Base-by-base conservation (phyloP, 2,113 vertebrate species). In the Pomatostomus ruficeps region DNA sequence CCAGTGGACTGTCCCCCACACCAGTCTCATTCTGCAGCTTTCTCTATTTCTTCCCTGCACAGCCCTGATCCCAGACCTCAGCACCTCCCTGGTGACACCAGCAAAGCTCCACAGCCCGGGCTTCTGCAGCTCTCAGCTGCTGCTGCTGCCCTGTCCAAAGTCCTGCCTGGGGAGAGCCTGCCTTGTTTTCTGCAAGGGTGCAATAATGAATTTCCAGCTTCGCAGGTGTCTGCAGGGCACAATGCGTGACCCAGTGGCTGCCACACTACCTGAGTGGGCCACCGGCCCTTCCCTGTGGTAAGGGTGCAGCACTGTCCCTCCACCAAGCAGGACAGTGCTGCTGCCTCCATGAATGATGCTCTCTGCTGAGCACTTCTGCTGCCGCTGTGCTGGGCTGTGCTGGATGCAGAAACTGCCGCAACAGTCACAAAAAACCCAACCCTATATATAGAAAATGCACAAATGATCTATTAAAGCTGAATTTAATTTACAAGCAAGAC, bases 71-170 rank as follows among this genome's bases (percentile, higher is more conserved):
- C 46, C 9, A 14, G 24, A 21, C 72, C 57, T 45, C 2, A 2
- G 38, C 51, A 26, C 15, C 12, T 46, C 29, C 45, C n/a, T 31
- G 2, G 14, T 18, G 23, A 2, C 48, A n/a, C 31, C 17, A 29
- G 33, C 36, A 2, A 19, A 0, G 0, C 21, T 14, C 81, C 31
- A 24, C 78, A 78, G 54, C 2, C 0, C 7, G n/a, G 20, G 5
- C 31, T 46, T 48, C 57, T 35, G n/a, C n/a, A 49, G 66, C 12
- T 22, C 43, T 6, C 14, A 18, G 4, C 23, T 22, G 29, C 26
- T 14, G 25, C 42, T 19, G 14, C 26, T 29, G 46, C 29, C 45
- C 1, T 3, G 10, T 14, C 46, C 45, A 42, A 80, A 22, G 11
- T 10, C 24, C 33, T 36, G 20, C 20, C 74, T 11, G 28, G 2